Evolutionary conservation across 64 coral and sea anemone species (phyloP), one percentile per base, ranked within the genome.

Genomic region (Pachyseris speciosa): DNA sequence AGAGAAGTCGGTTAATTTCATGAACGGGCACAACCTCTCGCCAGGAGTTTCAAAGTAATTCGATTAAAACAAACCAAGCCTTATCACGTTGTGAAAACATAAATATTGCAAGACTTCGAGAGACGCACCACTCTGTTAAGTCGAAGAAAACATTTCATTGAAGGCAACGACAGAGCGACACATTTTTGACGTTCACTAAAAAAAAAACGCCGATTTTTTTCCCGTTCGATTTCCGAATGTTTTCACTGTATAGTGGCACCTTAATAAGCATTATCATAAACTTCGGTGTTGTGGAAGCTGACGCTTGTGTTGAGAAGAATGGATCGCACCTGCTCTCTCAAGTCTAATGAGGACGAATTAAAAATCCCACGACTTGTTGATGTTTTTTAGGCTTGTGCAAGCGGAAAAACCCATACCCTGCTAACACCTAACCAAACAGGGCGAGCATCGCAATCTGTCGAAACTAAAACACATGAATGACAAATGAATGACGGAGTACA

Each of bases 71-170:
- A 81, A 71, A 81, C 77, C 77, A 81, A 81, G 77, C 77, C 20
- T 81, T 63, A 81, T 81, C 77, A 39, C 31, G 77, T 61, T 59
- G 75, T 40, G 77, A 81, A 32, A 61, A 16, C 77, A 81, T 81
- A 81, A 81, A 81, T 81, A 81, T 81, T 81, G 77, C 77, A 81
- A 60, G 31, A 81, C 52, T 81, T 81, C 51, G 77, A 81, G 77
- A 58, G 77, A 81, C 77, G 77, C 77, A 61, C 40, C 77, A 63
- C 77, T 81, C 77, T 37, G 77, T 81, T 81, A 61, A 81, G 34
- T 42, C 34, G 19, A 25, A 40, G 3, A 40, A 81, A 81, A 61
- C 32, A 57, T 55, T 37, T 79, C 16, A 7, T 37, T 22, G 34
- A 13, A 17, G 9, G 20, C 3, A 22, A 71, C 32, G 16, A 39